Base-by-base conservation (phyloP, 2,113 vertebrate genomes). In the Trinectes maculatus region DNA sequence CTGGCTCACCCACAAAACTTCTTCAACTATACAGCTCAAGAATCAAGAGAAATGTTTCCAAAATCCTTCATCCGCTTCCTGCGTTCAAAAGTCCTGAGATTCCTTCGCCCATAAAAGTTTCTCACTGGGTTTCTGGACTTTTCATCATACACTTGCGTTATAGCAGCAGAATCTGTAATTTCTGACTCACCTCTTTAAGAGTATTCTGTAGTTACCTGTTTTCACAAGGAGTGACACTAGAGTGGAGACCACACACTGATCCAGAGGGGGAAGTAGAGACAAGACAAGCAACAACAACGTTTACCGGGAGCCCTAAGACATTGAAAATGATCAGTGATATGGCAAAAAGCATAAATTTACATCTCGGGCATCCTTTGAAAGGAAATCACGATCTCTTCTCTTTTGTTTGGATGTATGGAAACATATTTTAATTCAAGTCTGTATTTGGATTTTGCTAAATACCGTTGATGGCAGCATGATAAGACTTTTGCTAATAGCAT, bases 31-130 rank as follows among this genome's bases (percentile, higher is more conserved):
- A 98, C 97, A n/a, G 95, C 95, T 24, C 96, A 98, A 62, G 96
- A 99, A 80, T 99, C 97, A n/a, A 93, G 95, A 85, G 96, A 99
- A 91, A 98, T 99, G 98, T 98, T 99, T 83, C 98, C 98, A 10
- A 97, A 97, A 83, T 99, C 98, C 34, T 99, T 99, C 88, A 98
- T 99, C 74, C 92, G 95, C 57, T 93, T 99, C 74, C 90, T 99
- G 51, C 96, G 97, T 42, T 96, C 96, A 59, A 99, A 99, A 92
- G 98, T 99, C 75, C 92, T 98, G 87, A 93, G 96, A 89, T 99
- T 99, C 90, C 81, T 99, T 74, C 94, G 97, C 56, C 97, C 98
- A 66, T 99, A 72, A 57, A 37, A 7, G 16, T 3, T 34, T 44
- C 13, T 24, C 18, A 28, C 15, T 3, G 1, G 15, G 3, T 31